A percentile compares a stretch with the other conserved stretches of the same genome.
These are phyloP conservation scores for Smittia sp. DNA, from an alignment of 2,888 invertebrate genomes.

Conservation along the genomic window DNA sequence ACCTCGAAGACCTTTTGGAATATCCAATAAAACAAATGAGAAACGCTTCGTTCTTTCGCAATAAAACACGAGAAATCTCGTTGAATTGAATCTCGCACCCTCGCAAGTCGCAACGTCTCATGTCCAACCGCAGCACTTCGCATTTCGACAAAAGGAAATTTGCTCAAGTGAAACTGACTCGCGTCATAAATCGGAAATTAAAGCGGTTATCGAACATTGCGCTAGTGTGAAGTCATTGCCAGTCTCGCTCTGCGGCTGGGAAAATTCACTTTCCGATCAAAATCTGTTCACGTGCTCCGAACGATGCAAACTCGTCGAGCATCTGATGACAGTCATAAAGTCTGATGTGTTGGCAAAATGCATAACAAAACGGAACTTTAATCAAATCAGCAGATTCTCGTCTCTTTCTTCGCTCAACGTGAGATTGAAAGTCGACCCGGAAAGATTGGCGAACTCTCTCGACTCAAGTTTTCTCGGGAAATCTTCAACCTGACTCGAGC, in stretches of 20 bases:
- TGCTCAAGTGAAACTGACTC: slow-evolving; percentile 21
- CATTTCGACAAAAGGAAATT: background rate
- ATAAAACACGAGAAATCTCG: no score
- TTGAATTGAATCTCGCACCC: no score
- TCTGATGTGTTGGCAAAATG: slow-evolving; percentile 14
- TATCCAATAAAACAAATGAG: no score
- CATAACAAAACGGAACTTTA: slow-evolving; percentile 17
- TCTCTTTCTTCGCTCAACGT: background rate
- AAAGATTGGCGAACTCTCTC: background rate
- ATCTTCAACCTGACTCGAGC: background rate
- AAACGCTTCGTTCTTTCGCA: no score
- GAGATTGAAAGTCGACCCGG: background rate
- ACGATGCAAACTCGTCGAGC: background rate
- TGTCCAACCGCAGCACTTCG: no score
- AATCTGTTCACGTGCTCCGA: background rate
- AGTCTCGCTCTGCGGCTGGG: background rate
- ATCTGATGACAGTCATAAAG: background rate
- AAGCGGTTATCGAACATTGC: slow-evolving; percentile 16
- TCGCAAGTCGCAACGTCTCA: no score
- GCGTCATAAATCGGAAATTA: slow-evolving; percentile 39
- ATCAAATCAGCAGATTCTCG: slow-evolving; percentile 9
- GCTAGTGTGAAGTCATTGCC: background rate
- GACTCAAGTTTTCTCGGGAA: background rate
- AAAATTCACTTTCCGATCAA: slow-evolving; percentile 6
- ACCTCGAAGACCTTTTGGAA: no score